Evolutionary conservation across 2,797 vertebrate species (phyloP), one percentile per base, ranked within the genome.

Genomic region (Schizothorax lantsangensis): DNA sequence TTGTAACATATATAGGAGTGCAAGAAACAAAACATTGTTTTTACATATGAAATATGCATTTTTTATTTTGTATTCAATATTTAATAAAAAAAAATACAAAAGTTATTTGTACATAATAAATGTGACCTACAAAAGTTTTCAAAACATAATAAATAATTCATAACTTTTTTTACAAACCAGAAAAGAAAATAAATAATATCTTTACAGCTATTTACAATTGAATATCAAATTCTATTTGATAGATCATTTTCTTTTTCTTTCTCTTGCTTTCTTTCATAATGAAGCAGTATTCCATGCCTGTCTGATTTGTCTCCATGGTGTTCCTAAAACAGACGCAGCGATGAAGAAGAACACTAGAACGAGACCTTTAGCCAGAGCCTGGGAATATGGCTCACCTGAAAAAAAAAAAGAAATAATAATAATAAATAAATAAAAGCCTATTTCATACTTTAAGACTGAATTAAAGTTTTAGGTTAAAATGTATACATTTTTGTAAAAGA

Each of bases 321-420:
- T 94, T 72, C 94, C 96, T 74, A 96, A 91, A 79, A 98, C 75
- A 0, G 93, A 92, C 0, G 96, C 96, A 7, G 93, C 17, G 0
- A 96, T 85, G 71, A 97, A 90, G 90, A 97, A 93, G 83, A 95
- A 96, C 12, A 94, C 94, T 91, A 99, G 68, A 40, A 95, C 91
- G 26, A 99, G 92, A 85, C 96, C 96, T 90, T 98, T 98, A 47
- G 97, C 97, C 59, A 99, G 88, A 4, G 96, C 91, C 88, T 95
- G 96, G 8, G 96, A 94, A 86, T 95, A 96, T 0, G 96, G 95
- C 88, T 99, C 98, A 88, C 97, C 98, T 99, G 92, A 79, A 19
- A 0, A n/a, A 15, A 10, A 7, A 85, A 6, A 47, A 49, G 0
- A 21, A 59, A 40, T 1, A 38, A 38, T 5, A 38, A 38, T 38